Conservation (phyloP, 2,113 vertebrate species). For the Sitta europaea region DNA sequence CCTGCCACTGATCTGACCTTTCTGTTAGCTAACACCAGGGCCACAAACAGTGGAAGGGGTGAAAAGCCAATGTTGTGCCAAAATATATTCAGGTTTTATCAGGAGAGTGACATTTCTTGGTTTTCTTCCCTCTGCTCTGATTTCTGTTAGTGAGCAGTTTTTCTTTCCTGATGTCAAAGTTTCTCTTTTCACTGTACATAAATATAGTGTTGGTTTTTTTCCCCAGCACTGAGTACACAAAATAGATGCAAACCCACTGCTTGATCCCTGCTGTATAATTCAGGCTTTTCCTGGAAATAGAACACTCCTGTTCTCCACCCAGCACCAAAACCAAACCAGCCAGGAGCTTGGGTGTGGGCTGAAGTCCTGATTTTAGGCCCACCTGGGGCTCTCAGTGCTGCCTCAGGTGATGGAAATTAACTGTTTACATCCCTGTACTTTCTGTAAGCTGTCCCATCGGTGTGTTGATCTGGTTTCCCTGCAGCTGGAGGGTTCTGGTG, state of each 20-base stretch:
- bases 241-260: background rate
- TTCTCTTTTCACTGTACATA: background rate
- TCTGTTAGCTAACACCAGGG: background rate
- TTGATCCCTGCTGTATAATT: background rate
- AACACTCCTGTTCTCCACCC: background rate
- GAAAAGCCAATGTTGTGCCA: background rate
- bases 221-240: background rate
- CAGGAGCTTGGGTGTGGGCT: background rate
- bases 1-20: background rate
- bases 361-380: background rate
- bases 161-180: background rate
- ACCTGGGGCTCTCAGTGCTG: background rate
- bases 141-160: background rate
- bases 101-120: background rate
- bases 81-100: background rate
- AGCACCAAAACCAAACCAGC: background rate
- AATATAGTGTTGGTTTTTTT: background rate
- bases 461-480: background rate
- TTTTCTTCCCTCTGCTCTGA: background rate
- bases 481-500: background rate
- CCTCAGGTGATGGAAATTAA: background rate
- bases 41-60: background rate
- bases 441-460: background rate
- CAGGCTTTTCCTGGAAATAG: background rate
- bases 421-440: background rate